Evolutionary conservation across 1,140 invertebrate species (phyloP).

Genomic region (Neoseiulus cucumeris): DNA sequence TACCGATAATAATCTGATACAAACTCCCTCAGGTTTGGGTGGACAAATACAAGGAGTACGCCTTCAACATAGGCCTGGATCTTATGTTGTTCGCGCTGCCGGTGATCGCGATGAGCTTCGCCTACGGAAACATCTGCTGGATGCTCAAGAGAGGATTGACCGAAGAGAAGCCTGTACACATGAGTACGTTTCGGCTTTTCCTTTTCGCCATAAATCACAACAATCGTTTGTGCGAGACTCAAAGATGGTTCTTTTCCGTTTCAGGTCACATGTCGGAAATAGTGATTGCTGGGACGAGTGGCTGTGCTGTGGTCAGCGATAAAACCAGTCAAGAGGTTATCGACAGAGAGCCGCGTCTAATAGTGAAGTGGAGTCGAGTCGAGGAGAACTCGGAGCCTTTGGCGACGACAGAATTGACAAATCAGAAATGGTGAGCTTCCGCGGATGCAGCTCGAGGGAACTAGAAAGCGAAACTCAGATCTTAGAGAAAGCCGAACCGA

Average conservation of each 20-base stretch:
- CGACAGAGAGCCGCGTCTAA: background rate
- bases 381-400: background rate
- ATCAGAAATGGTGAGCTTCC: too few species aligned
- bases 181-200: background rate
- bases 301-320: background rate
- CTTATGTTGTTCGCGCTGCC: constrained; percentile 21
- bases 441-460: too few species aligned
- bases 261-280: background rate
- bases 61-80: constrained; percentile 21
- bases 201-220: too few species aligned
- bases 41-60: constrained; percentile 15
- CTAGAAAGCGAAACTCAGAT: too few species aligned
- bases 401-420: background rate
- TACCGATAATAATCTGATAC: too few species aligned
- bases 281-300: background rate
- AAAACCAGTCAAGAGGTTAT: background rate
- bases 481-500: too few species aligned
- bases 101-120: constrained; percentile 20
- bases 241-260: background rate
- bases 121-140: constrained; percentile 10
- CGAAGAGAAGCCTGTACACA: background rate
- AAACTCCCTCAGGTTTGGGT: constrained; percentile 21
- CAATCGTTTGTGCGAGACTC: too few species aligned
- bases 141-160: background rate
- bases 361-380: background rate